Evolutionary conservation across 1,140 invertebrate species (phyloP), one percentile per base, ranked within the genome.

Genomic region (Polyergus mexicanus): DNA sequence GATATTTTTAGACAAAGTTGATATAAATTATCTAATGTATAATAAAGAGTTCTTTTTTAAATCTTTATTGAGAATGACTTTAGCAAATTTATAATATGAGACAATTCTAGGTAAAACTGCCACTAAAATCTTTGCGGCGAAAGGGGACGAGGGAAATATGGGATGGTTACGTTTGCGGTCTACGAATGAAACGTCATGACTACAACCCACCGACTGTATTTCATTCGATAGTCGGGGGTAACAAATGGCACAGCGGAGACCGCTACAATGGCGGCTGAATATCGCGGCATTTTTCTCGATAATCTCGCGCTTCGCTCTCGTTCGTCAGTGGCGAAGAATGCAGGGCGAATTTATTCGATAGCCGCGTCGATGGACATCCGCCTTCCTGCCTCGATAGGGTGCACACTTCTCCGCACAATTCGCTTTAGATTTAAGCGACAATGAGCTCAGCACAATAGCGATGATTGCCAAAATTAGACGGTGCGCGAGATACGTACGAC

Each of bases 391-490:
- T 68, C 63, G 80, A 38, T 51, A 6, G 11, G 3, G 19, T 25
- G 74, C 19, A 60, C 35, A 16, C 44, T 47, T 41, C 44, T 54
- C 22, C 41, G 54, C 41, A 65, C 83, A 74, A 86, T 89, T 89
- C 87, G 32, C 84, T 54, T 89, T 89, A 77, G 84, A 89, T 89
- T 89, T 89, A 89, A 89, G 72, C 84, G 88, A 89, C 87, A 89
- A 83, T 72, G 89, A 87, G 85, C 2, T 0, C 71, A 8, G 84
- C 66, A 92, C 90, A 93, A 93, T 92, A 86, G 90, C 66, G 87
- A 86, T 92, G 92, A 93, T 93, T 93, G 89, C 89, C 88, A 85
- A 91, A 93, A 93, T 92, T 92, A 92, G 89, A 86, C 84, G 85
- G 84, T 77, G 83, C 60, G 13, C 80, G 80, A 87, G 84, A 84